Evolutionary conservation across 2,113 vertebrate genomes (phyloP).

Genomic region (Pseudopodoces humilis): DNA sequence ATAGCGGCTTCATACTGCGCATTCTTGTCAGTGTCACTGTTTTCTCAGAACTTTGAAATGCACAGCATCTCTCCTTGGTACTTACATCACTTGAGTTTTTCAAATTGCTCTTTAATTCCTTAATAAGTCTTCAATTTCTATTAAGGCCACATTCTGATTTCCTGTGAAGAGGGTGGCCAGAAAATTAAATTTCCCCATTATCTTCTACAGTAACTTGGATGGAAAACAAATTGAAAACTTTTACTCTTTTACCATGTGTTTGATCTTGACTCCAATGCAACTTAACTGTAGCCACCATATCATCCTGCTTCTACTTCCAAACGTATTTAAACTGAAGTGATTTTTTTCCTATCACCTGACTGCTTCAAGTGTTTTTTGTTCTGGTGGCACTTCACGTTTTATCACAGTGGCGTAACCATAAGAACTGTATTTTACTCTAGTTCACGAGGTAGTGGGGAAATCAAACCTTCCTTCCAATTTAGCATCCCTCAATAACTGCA

Average conservation of each 20-base stretch:
- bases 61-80: constrained; percentile 32
- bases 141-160: constrained; percentile 49
- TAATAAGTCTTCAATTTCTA: constrained; percentile 58
- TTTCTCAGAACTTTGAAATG: constrained; percentile 43
- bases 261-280: background rate
- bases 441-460: background rate
- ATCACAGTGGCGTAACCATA: background rate
- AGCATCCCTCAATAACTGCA: background rate
- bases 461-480: background rate
- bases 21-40: background rate
- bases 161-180: constrained; percentile 29
- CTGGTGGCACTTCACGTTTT: background rate
- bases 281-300: background rate
- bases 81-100: constrained; percentile 46
- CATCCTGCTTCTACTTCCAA: background rate
- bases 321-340: background rate
- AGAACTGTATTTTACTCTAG: background rate
- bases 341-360: background rate
- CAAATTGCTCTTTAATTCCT: constrained; percentile 63
- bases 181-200: constrained; percentile 55
- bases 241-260: background rate
- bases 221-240: constrained; percentile 10
- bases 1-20: background rate
- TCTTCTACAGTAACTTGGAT: background rate
- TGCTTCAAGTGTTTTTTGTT: background rate